Evolutionary conservation across 2,888 invertebrate genomes (phyloP).

Genomic region (Steromphala cineraria): DNA sequence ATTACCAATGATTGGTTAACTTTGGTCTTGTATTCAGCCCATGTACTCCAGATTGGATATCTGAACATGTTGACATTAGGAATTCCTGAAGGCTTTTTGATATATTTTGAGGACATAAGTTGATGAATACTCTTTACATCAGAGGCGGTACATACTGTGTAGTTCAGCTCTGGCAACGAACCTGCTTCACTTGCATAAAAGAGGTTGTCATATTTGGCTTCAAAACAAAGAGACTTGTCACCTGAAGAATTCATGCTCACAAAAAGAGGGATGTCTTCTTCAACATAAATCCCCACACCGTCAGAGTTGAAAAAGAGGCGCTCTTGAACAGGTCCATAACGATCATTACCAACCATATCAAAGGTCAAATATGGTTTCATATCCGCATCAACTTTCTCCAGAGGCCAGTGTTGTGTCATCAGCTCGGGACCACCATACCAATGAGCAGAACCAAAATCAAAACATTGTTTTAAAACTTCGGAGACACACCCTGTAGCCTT

Average conservation of each 20-base stretch:
- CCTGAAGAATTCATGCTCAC: conserved; percentile 83
- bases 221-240: conserved; percentile 51
- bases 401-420: conserved; percentile 87
- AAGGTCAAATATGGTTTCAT: conserved; percentile 59
- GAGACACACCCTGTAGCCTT: conserved; percentile 39
- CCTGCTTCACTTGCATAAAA: conserved; percentile 45
- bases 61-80: conserved; percentile 84
- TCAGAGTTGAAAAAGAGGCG: conserved; percentile 81
- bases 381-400: conserved; percentile 78
- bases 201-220: conserved; percentile 47
- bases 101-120: conserved; percentile 79
- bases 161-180: conserved; percentile 46
- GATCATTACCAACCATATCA: conserved; percentile 47
- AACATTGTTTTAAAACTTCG: conserved; percentile 56
- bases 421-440: conserved; percentile 93
- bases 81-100: conserved; percentile 78
- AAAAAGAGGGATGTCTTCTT: conserved; percentile 84
- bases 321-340: conserved; percentile 74
- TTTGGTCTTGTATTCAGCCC: conserved; percentile 85
- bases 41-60: conserved; percentile 92
- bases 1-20: conserved; percentile 79
- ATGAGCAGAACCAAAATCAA: conserved; percentile 69
- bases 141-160: conserved; percentile 53
- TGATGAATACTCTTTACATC: conserved; percentile 52
- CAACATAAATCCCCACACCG: conserved; percentile 83